Evolutionary conservation across 2,888 invertebrate species (phyloP), one percentile per base, ranked within the genome.

Genomic region (Zygothrica quintamaculata): DNA sequence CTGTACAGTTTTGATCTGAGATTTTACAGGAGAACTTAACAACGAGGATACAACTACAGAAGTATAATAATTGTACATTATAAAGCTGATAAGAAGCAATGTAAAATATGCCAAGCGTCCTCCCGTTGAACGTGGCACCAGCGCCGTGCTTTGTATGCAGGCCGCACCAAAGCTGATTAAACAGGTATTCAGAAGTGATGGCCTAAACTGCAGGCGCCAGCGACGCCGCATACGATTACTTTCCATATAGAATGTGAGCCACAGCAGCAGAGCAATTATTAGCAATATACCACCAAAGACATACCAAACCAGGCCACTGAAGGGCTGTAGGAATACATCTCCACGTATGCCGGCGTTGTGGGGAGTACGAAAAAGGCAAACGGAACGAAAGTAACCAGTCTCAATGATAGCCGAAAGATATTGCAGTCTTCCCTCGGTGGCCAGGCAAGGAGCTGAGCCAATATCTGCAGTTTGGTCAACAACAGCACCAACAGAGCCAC

Each of bases 41-140:
- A 94, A 88, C n/a, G 94, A 90, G 0, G 93, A 93, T 0, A 94
- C 94, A 56, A 94, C 93, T 76, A 93, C 92, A 0, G 94, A 94
- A 0, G 94, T 93, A 77, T 93, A 94, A 9, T 93, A 93, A 9
- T 93, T 93, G 77, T 93, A 94, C 51, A 94, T 88, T 55, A 93
- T 91, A 74, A 92, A 92, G 2, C 92, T 88, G 3, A 90, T 80
- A 1, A 88, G 50, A 0, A 88, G 74, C 1, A 90, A 56, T 0
- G 82, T 68, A 5, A 90, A 76, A 29, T 88, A 88, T 0, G 71
- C 81, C 16, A 89, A 47, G 25, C 92, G 88, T 2, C 92, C 92
- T 0, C 92, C 89, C 6, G 74, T 78, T 31, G 92, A 92, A 36
- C 77, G 86, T 0, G 92, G 92, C 62, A 92, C 90, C 0, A 90